These are phyloP conservation scores for Threskiornis aethiopicus DNA, from an alignment of 2,797 vertebrate species.

Conservation along the genomic window DNA sequence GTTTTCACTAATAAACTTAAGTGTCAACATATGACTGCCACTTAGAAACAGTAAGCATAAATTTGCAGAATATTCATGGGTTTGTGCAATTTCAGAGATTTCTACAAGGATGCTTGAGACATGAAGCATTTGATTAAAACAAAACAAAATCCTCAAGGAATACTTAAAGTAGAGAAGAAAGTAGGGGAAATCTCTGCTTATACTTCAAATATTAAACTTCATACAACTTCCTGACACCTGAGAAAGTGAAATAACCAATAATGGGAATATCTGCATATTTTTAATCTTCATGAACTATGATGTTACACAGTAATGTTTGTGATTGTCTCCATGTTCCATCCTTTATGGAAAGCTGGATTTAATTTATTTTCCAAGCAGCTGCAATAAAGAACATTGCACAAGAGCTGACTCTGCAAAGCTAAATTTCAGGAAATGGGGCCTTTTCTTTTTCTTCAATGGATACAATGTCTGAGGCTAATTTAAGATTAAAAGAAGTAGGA, in stretches of 20 bases:
- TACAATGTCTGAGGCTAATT: not conserved
- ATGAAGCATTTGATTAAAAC: not conserved
- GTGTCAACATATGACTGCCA: not conserved
- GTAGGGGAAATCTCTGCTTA: not conserved
- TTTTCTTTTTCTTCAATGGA: slow-evolving; percentile 23
- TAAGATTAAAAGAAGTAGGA: not conserved
- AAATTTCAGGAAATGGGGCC: not conserved
- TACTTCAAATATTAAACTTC: not conserved
- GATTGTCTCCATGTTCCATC: not conserved
- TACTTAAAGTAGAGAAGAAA: not conserved
- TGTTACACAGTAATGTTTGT: not conserved
- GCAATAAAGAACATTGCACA: not conserved
- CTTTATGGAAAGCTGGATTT: not conserved
- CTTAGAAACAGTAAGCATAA: not conserved
- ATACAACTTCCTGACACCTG: not conserved
- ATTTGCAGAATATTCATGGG: not conserved
- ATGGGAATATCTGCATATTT: not conserved
- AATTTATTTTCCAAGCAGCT: not conserved
- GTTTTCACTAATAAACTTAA: no score
- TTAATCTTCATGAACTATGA: not conserved
- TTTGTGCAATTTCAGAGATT: not conserved
- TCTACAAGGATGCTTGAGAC: not conserved
- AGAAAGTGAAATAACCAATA: not conserved
- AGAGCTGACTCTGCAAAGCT: not conserved
- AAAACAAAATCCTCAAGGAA: not conserved